Conservation (phyloP, 2,113 vertebrate species). For the Chauna torquata region DNA sequence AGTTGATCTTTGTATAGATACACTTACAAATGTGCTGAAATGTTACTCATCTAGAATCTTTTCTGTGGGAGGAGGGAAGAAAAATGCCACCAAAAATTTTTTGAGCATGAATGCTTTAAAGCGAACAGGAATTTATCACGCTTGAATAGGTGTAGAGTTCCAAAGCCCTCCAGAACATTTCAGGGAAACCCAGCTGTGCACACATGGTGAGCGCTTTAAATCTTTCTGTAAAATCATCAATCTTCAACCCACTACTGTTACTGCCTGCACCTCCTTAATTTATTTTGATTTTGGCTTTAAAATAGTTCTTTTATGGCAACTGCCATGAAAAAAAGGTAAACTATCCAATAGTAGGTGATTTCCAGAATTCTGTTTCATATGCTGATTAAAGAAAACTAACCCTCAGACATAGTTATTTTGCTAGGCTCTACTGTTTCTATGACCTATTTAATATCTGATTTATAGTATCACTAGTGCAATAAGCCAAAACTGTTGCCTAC, state of each 20-base stretch:
- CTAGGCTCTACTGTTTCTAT: background rate
- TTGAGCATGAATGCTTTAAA: constrained; percentile 15
- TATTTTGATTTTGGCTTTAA: background rate
- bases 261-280: background rate
- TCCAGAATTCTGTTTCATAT: background rate
- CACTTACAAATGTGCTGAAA: background rate
- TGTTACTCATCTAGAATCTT: background rate
- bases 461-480: background rate
- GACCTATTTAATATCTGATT: background rate
- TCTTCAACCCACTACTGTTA: constrained; percentile 5
- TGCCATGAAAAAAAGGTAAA: background rate
- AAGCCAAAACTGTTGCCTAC: background rate
- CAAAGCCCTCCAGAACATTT: constrained; percentile 15
- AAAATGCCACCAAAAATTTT: background rate
- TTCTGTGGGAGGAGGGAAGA: background rate
- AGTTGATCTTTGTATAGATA: background rate
- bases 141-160: constrained; percentile 49
- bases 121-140: background rate
- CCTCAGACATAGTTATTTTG: background rate
- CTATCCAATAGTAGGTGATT: background rate
- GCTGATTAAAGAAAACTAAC: background rate
- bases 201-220: constrained; percentile 55
- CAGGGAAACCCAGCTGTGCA: constrained; percentile 45
- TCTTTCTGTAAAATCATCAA: constrained; percentile 56
- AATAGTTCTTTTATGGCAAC: background rate